Evolutionary conservation across 2,888 invertebrate species (phyloP).

Genomic region (Ormyrus rosae): DNA sequence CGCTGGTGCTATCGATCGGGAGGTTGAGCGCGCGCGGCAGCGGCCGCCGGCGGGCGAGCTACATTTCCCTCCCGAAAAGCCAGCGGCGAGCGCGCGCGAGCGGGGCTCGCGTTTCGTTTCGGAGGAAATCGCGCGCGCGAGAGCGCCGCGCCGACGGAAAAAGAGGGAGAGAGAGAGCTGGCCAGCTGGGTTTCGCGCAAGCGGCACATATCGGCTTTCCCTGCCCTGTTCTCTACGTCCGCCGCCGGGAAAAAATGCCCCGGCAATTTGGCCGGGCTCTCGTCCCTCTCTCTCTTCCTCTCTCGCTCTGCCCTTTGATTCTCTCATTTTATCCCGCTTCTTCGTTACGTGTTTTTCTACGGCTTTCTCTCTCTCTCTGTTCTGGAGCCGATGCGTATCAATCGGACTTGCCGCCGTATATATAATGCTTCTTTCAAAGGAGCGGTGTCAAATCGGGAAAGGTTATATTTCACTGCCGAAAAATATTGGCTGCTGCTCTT

Average conservation of each 20-base stretch:
- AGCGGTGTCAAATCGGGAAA: neutral
- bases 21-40: neutral
- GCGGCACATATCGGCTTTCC: conserved; percentile 27
- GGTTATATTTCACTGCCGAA: neutral
- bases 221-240: neutral
- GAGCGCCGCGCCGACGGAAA: no score
- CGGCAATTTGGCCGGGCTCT: conserved; percentile 12
- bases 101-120: neutral
- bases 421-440: conserved; percentile 23
- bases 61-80: conserved; percentile 51
- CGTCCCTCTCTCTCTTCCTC: neutral
- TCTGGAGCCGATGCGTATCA: conserved; percentile 9
- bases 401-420: neutral
- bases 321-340: no score
- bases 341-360: no score
- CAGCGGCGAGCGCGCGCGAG: conserved; percentile 4
- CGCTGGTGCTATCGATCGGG: neutral
- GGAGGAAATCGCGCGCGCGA: conserved; percentile 31
- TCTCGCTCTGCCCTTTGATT: neutral
- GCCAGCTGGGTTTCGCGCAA: no score
- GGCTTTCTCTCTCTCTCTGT: neutral
- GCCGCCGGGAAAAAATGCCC: conserved; percentile 3
- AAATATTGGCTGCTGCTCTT: neutral
- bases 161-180: no score
- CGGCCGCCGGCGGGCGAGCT: conserved; percentile 31